Evolutionary conservation across 2,888 invertebrate species (phyloP).

Genomic region (Aproaerema taeniolella): DNA sequence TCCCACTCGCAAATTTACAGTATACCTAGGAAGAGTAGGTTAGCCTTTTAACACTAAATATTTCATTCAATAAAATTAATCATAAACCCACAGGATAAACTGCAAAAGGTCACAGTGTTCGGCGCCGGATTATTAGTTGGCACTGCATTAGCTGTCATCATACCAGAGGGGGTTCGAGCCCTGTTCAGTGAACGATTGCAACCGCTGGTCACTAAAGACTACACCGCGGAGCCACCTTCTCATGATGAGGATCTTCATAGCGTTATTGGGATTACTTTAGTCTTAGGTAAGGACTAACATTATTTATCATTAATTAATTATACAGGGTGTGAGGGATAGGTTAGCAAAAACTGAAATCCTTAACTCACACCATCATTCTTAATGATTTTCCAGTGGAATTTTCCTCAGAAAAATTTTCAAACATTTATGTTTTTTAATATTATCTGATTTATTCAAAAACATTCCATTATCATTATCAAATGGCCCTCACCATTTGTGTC

Average conservation of each 20-base stretch:
- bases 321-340: too few relatives aligned
- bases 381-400: too few relatives aligned
- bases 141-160: slow-evolving; percentile 97
- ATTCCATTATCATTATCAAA: too few relatives aligned
- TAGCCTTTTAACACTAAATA: not conserved
- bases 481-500: too few relatives aligned
- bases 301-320: too few relatives aligned
- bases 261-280: slow-evolving; percentile 93
- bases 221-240: slow-evolving; percentile 48
- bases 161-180: slow-evolving; percentile 98
- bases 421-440: too few relatives aligned
- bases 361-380: too few relatives aligned
- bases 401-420: too few relatives aligned
- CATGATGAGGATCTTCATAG: slow-evolving; percentile 81
- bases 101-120: slow-evolving; percentile 94
- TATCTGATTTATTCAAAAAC: too few relatives aligned
- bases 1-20: not conserved
- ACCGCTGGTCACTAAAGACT: slow-evolving; percentile 45
- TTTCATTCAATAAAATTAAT: too few relatives aligned
- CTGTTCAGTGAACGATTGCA: slow-evolving; percentile 71
- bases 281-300: slow-evolving; percentile 77
- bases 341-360: too few relatives aligned
- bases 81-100: slow-evolving; percentile 94
- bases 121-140: slow-evolving; percentile 98
- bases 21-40: too few relatives aligned